Base-by-base conservation (phyloP, 2,888 invertebrate genomes). In the Orchesella flavescens region DNA sequence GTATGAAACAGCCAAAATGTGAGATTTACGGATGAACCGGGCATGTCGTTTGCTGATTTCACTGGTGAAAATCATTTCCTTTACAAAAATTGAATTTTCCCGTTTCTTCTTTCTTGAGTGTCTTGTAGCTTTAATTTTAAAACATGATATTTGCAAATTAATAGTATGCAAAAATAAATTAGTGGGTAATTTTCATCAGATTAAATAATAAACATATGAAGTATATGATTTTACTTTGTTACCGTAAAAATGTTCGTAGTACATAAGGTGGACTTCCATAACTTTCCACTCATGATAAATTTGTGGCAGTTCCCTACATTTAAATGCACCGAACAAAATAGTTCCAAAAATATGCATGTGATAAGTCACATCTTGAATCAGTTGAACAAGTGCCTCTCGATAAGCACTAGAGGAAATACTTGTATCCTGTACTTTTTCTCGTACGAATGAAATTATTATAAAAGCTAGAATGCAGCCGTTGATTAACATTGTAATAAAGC, bases 271-370 rank as follows among this genome's bases (percentile, higher is more conserved):
- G 7, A 12, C 44, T 69, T 69, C 69, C 23, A 69, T 23, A 12
- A 19, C 4, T 21, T 23, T 10, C 69, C 69, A 69, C n/a, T 5
- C 1, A 9, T 53, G 19, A 43, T 49, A 69, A 23, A 69, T 19
- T 10, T 15, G 19, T 2, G 69, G 69, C 21, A 69, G 23, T 9
- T 21, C 19, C 21, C 17, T n/a, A 23, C 69, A 69, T n/a, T 69
- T 44, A 21, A 53, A 43, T 23, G 49, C 13, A 12, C 69, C 69
- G 49, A 69, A 69, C n/a, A 12, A 3, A 7, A n/a, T 19, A 4
- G 69, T 69, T 17, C 69, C 49, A 10, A 69, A 17, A 19, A 69
- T 69, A 43, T 69, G 69, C 1, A 21, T 1, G n/a, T 69, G 49
- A 21, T 69, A 69, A 23, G 10, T 23, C 9, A 55, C 0, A 55